Evolutionary conservation across 2,797 vertebrate species (phyloP), one percentile per base, ranked within the genome.

Genomic region (Aulostomus chinensis): DNA sequence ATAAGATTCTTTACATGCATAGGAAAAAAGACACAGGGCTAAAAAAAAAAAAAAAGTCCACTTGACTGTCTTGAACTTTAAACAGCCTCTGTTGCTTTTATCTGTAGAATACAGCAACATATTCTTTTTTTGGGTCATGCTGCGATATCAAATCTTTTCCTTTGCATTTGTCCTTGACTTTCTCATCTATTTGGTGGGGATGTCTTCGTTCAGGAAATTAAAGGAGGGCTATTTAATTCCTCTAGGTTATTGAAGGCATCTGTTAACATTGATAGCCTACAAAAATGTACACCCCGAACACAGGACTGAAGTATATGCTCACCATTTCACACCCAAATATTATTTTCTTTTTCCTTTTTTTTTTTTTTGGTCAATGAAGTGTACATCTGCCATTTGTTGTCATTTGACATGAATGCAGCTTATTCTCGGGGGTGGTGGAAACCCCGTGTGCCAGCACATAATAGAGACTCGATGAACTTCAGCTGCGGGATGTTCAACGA

Each of bases 391-490:
- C 3, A 2, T 28, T 25, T 4, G 29, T 48, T 25, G 2, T 31
- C 30, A n/a, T 29, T 35, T 29, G 60, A 68, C 64, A 39, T 57
- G 65, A 84, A 75, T 54, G 55, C 77, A 76, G 62, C 80, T 49
- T 14, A 5, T 45, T 36, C 47, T 20, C 21, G 26, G n/a, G 32
- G 24, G n/a, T n/a, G n/a, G n/a, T n/a, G n/a, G n/a, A n/a, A n/a
- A 32, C 31, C 36, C 25, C 5, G 24, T 31, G 8, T 13, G 42
- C 33, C 32, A 1, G 11, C 38, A 28, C 6, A 26, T 16, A 8
- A 14, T 8, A 32, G 15, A 32, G 13, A 41, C n/a, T n/a, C n/a
- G n/a, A n/a, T 22, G 20, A 28, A 30, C 26, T 26, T 3, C 13
- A 14, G 12, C 30, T 6, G 34, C 16, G 21, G 22, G 33, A 4